phyloP scores from a whole-genome alignment of 2,113 vertebrate genomes.

The Haemorhous mexicanus region DNA sequence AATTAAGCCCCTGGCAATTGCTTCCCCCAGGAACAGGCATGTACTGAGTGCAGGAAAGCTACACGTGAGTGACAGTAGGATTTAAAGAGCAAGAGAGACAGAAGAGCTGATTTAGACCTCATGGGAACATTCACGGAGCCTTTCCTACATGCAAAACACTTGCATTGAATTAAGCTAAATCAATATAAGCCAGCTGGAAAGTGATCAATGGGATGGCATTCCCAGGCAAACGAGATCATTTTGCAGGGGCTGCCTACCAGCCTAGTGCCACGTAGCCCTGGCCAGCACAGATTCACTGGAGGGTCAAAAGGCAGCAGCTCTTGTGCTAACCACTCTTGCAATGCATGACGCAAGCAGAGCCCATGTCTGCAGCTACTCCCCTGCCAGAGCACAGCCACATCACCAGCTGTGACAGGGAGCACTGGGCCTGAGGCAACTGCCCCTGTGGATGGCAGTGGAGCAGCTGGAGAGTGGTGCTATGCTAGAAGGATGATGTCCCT shows the following conservation, averaged over 20 bases:
- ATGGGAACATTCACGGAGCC: neutral
- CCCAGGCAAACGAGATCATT: slow-evolving; percentile 15
- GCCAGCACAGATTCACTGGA: neutral
- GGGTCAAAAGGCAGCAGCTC: neutral
- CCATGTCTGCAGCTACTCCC: neutral
- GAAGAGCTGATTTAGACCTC: slow-evolving; percentile 36
- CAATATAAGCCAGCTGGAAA: slow-evolving; percentile 46
- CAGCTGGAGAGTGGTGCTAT: neutral
- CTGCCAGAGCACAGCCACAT: neutral
- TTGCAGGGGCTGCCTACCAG: neutral
- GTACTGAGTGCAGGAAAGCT: slow-evolving; percentile 24
- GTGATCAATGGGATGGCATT: neutral
- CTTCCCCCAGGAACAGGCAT: neutral
- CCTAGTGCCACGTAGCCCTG: neutral
- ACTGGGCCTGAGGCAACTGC: neutral
- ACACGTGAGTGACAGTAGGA: slow-evolving; percentile 50
- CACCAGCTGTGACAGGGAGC: neutral
- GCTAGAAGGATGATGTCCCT: neutral
- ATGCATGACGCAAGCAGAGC: neutral
- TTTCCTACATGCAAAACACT: slow-evolving; percentile 39
- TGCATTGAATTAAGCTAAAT: slow-evolving; percentile 44
- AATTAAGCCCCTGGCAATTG: slow-evolving; percentile 42
- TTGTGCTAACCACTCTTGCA: neutral
- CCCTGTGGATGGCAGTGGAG: rapidly evolving
- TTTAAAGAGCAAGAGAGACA: slow-evolving; percentile 34